Conservation (phyloP, 2,797 vertebrate species). For the Scomberomorus guttatus region DNA sequence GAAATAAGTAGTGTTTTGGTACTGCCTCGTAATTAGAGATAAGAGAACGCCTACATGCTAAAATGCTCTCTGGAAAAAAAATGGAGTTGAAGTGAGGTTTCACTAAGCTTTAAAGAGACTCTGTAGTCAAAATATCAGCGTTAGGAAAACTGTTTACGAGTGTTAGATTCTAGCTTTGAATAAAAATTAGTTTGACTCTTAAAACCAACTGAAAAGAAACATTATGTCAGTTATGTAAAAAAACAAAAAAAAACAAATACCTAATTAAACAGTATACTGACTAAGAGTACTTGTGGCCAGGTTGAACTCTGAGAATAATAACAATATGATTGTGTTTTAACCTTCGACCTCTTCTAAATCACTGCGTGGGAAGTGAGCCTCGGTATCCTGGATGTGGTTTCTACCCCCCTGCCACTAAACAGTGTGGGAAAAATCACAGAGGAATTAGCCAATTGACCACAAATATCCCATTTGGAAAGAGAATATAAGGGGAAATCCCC, state of each 20-base stretch:
- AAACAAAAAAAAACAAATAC: neutral
- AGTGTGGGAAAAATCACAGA: conserved; percentile 41
- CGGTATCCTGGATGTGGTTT: conserved; percentile 61
- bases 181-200: neutral
- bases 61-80: neutral
- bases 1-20: neutral
- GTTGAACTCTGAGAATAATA: conserved; percentile 25
- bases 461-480: conserved; percentile 9
- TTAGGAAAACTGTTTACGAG: neutral
- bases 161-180: neutral
- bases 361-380: conserved; percentile 45
- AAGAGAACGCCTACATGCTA: neutral
- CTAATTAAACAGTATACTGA: neutral
- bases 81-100: neutral
- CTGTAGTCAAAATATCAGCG: neutral
- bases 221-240: neutral
- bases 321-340: conserved; percentile 42
- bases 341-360: conserved; percentile 51
- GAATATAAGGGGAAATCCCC: conserved; percentile 8
- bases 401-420: conserved; percentile 29
- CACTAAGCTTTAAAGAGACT: neutral
- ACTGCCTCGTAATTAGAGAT: conserved; percentile 10
- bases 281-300: neutral
- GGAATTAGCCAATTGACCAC: conserved; percentile 36
- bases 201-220: neutral